Evolutionary conservation across 2,797 vertebrate species (phyloP).

Genomic region (Apogon talboti): DNA sequence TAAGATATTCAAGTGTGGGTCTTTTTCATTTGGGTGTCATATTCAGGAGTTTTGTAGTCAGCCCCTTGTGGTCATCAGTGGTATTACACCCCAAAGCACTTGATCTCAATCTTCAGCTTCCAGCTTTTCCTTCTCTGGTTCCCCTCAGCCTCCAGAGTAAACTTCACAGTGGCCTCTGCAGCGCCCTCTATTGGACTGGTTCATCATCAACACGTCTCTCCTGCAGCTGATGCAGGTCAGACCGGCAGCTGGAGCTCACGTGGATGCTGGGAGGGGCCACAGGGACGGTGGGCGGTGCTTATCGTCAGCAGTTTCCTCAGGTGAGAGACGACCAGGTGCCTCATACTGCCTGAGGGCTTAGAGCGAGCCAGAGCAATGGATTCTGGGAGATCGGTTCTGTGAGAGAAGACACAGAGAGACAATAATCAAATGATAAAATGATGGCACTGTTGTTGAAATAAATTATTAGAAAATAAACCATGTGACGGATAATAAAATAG

Average conservation of each 20-base stretch:
- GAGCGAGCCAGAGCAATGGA: slow-evolving; percentile 34
- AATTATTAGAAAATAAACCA: not conserved
- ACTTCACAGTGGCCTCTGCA: too few relatives aligned
- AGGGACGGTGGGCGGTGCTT: slow-evolving; percentile 26
- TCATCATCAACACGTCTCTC: not conserved
- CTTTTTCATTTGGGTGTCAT: too few relatives aligned
- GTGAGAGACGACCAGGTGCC: slow-evolving; percentile 50
- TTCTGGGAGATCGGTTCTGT: slow-evolving; percentile 52
- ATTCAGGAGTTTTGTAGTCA: too few relatives aligned
- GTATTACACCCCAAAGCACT: too few relatives aligned
- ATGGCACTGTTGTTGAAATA: not conserved
- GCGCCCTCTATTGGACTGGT: not conserved
- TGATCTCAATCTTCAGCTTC: too few relatives aligned
- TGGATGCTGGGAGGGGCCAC: too few relatives aligned
- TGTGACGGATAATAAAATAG: too few relatives aligned
- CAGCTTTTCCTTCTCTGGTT: too few relatives aligned
- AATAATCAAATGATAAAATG: too few relatives aligned
- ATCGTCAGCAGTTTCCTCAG: slow-evolving; percentile 59
- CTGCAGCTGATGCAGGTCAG: slow-evolving; percentile 11
- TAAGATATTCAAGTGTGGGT: too few relatives aligned
- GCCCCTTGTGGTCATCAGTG: too few relatives aligned
- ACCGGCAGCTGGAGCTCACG: slow-evolving; percentile 11
- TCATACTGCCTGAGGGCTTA: slow-evolving; percentile 28
- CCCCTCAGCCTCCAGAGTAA: too few relatives aligned
- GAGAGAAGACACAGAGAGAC: not conserved